Evolutionary conservation across 1,140 invertebrate species (phyloP).

Genomic region (Saccostrea glomerata): DNA sequence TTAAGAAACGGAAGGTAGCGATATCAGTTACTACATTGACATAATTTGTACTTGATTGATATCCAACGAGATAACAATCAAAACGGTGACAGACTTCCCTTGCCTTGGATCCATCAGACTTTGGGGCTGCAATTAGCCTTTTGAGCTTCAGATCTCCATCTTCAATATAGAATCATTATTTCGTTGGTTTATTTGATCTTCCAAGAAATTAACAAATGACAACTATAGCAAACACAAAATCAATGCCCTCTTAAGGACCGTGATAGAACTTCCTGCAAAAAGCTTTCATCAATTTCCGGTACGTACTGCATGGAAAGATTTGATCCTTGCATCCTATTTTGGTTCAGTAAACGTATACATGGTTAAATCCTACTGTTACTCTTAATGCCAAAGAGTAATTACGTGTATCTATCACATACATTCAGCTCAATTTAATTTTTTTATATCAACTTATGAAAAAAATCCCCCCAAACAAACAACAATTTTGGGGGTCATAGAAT

Average conservation of each 20-base stretch:
- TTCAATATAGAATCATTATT: slow-evolving; percentile 26
- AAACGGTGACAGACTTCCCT: not conserved
- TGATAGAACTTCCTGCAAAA: slow-evolving; percentile 18
- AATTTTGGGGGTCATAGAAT: no score
- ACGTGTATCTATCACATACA: slow-evolving; percentile 5
- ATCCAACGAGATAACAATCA: slow-evolving; percentile 16
- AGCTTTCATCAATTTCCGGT: slow-evolving; percentile 37
- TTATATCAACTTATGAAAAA: not conserved
- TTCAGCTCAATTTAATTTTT: not conserved
- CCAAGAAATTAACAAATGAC: slow-evolving; percentile 38
- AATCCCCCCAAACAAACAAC: no score
- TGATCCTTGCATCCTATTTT: slow-evolving; percentile 31
- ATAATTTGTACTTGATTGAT: slow-evolving; percentile 9
- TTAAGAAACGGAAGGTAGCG: not conserved
- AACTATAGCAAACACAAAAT: slow-evolving; percentile 31
- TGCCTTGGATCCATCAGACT: not conserved
- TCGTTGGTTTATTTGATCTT: slow-evolving; percentile 34
- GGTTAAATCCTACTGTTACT: not conserved
- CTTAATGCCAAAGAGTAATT: not conserved
- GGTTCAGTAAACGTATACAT: slow-evolving; percentile 17
- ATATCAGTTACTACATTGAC: not conserved
- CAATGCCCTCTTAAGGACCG: not conserved
- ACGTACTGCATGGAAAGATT: slow-evolving; percentile 11
- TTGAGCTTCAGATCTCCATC: slow-evolving; percentile 23
- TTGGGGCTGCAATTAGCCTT: slow-evolving; percentile 21